Evolutionary conservation across 2,888 invertebrate species (phyloP).

Genomic region (Patella ulyssiponensis): DNA sequence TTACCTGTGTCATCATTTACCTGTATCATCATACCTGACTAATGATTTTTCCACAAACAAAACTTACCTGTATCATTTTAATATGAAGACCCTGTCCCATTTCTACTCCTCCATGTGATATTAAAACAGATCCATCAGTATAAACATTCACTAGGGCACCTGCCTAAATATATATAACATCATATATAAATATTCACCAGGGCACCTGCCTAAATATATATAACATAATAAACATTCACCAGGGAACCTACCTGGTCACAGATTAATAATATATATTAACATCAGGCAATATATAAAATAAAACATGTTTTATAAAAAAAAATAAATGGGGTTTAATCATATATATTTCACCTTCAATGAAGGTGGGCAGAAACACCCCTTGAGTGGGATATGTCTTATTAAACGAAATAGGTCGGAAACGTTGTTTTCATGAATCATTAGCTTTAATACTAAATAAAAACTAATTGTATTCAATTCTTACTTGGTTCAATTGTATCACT

Average conservation of each 20-base stretch:
- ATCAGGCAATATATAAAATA: neutral
- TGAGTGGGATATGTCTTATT: no score
- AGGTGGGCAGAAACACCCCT: no score
- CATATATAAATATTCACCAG: constrained; percentile 20
- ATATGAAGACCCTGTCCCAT: constrained; percentile 67
- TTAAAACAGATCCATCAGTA: constrained; percentile 72
- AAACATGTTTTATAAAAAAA: neutral
- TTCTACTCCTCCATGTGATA: constrained; percentile 63
- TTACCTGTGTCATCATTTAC: no score
- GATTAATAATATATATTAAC: no score
- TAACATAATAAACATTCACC: neutral
- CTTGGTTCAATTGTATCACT: constrained; percentile 73
- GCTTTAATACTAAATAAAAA: no score
- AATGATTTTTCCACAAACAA: no score
- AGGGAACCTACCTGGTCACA: neutral
- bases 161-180: constrained; percentile 43
- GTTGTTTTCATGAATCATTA: no score
- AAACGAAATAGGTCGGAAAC: no score
- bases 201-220: constrained; percentile 54
- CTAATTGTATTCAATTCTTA: constrained; percentile 19
- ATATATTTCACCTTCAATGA: no score
- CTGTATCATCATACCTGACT: no score
- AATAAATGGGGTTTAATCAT: no score
- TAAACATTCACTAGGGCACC: constrained; percentile 63
- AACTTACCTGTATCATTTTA: constrained; percentile 58